phyloP scores from a whole-genome alignment of 2,888 invertebrate genomes.

The Limnephilus auricula region DNA sequence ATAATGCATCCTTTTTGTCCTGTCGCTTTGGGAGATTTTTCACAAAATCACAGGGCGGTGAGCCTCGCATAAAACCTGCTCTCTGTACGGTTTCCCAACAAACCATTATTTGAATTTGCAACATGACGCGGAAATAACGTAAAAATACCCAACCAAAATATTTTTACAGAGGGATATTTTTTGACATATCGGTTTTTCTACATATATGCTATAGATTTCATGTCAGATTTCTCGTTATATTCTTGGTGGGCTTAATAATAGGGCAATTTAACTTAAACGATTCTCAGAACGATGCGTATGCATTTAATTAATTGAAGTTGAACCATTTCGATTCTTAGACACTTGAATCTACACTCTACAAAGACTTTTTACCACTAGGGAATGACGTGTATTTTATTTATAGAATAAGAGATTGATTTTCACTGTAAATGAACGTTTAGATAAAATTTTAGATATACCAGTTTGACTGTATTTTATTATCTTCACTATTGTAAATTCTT shows the following conservation, averaged over 20 bases:
- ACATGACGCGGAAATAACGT: background rate
- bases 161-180: background rate
- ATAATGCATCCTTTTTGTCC: background rate
- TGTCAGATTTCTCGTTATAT: too few relatives aligned
- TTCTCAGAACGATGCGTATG: background rate
- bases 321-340: background rate
- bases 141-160: background rate
- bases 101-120: background rate
- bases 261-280: slow-evolving; percentile 12
- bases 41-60: background rate
- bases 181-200: background rate
- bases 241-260: too few relatives aligned
- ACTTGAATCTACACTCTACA: too few relatives aligned
- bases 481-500: background rate
- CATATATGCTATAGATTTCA: background rate
- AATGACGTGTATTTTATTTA: too few relatives aligned
- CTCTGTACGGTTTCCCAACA: background rate
- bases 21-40: background rate
- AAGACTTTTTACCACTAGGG: too few relatives aligned
- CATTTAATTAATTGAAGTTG: background rate
- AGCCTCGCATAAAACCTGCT: background rate
- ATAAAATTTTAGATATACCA: too few relatives aligned
- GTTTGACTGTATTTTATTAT: too few relatives aligned
- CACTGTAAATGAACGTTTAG: too few relatives aligned
- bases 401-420: too few relatives aligned